These are phyloP conservation scores for Drosophila monieri DNA, from an alignment of 2,888 invertebrate species.

Conservation along the genomic window DNA sequence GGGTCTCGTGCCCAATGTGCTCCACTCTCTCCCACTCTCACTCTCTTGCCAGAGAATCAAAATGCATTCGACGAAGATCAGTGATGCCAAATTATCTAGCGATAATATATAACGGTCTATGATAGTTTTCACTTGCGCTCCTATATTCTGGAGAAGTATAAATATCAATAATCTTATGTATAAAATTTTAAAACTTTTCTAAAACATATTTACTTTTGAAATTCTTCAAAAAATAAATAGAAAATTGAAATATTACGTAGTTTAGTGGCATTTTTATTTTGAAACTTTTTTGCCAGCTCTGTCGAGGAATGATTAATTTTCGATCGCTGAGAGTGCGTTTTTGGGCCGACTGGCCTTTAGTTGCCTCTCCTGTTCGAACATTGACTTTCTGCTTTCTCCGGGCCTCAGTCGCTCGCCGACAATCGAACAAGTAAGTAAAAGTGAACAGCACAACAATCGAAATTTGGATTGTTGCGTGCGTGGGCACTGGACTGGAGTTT, in stretches of 20 bases:
- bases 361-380: conserved; percentile 19
- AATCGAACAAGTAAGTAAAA: conserved; percentile 41
- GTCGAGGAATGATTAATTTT: conserved; percentile 22
- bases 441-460: neutral
- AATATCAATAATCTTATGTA: neutral
- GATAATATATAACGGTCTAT: no score
- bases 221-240: no score
- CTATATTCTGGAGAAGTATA: no score
- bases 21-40: conserved; percentile 7
- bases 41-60: neutral
- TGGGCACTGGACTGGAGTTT: neutral
- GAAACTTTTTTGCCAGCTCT: neutral
- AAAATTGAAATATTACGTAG: neutral
- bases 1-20: conserved; percentile 21
- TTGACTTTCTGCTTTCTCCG: conserved; percentile 33
- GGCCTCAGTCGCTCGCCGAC: conserved; percentile 56
- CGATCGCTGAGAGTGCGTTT: conserved; percentile 34
- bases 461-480: neutral
- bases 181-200: no score
- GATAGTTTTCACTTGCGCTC: no score
- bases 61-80: neutral
- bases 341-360: conserved; percentile 2
- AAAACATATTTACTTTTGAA: no score
- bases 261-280: neutral
- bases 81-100: neutral